Percentiles rank a stretch among this genome's conserved stretches.
These are phyloP conservation scores for Lepilemur ruficaudatus DNA, from an alignment of 2,797 vertebrate species.

Conservation along the genomic window DNA sequence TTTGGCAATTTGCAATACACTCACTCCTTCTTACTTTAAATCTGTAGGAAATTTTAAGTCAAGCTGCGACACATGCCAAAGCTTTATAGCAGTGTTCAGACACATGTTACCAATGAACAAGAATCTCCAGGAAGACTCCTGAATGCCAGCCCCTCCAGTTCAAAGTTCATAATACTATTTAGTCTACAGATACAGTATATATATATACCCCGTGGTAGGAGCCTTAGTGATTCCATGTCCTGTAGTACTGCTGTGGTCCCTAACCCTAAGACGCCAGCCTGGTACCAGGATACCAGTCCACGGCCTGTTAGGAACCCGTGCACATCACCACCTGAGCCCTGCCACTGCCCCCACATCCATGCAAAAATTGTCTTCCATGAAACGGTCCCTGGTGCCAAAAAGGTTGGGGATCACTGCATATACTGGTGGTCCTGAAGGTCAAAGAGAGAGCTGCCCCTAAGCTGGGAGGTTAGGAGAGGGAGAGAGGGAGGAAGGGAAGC, in stretches of 20 bases:
- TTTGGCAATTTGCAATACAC: not conserved
- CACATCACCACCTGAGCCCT: no score
- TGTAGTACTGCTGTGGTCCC: not conserved
- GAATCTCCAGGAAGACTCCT: not conserved
- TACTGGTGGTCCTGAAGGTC: not conserved
- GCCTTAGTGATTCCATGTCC: not conserved
- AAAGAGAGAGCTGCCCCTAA: not conserved
- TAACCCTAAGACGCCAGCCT: no score
- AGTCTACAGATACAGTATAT: not conserved
- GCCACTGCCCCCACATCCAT: rapidly evolving
- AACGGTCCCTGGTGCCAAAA: no score
- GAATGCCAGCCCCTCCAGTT: not conserved
- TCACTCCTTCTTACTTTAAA: not conserved
- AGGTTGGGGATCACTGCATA: no score
- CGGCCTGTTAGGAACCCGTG: no score
- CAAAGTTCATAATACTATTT: not conserved
- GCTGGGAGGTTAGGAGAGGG: not conserved
- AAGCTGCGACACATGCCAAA: not conserved
- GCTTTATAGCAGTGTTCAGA: not conserved
- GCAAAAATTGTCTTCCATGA: no score
- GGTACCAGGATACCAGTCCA: no score
- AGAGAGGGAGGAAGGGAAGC: not conserved
- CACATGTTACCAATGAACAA: not conserved
- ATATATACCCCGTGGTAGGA: no score
- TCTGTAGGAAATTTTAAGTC: not conserved